phyloP scores from a whole-genome alignment of 2,797 vertebrate species.

The Macropus fuliginosus region DNA sequence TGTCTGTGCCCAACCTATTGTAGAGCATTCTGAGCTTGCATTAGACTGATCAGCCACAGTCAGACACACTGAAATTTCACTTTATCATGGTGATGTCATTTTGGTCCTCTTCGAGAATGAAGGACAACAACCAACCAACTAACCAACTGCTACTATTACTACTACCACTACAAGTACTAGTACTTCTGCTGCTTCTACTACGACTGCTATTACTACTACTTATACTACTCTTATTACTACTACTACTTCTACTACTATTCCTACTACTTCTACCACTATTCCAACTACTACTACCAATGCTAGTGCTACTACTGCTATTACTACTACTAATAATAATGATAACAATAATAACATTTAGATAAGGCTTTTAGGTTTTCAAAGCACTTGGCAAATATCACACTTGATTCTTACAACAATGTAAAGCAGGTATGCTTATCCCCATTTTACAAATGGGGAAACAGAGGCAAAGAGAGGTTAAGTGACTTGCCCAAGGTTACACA shows the following conservation, averaged over 20 bases:
- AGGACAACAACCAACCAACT: too few relatives aligned
- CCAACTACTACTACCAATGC: neutral
- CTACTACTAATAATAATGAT: neutral
- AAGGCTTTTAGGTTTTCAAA: neutral
- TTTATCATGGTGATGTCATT: too few relatives aligned
- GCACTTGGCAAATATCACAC: neutral
- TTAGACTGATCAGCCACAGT: too few relatives aligned
- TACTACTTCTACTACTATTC: neutral
- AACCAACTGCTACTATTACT: too few relatives aligned
- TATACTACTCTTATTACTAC: neutral
- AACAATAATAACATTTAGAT: neutral
- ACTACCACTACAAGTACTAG: too few relatives aligned
- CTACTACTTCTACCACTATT: too few relatives aligned
- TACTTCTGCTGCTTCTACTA: too few relatives aligned
- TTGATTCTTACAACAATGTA: neutral
- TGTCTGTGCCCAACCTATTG: too few relatives aligned
- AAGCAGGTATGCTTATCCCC: neutral
- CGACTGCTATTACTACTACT: too few relatives aligned
- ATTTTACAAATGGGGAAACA: neutral
- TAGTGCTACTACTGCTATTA: neutral
- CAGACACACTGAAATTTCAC: too few relatives aligned
- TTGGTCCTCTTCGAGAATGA: too few relatives aligned
- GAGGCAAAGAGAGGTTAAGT: neutral
- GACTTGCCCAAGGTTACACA: neutral
- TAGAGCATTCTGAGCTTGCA: too few relatives aligned